These are phyloP conservation scores for Lasioglossum albipes DNA, from an alignment of 1,140 invertebrate genomes.

Conservation along the genomic window DNA sequence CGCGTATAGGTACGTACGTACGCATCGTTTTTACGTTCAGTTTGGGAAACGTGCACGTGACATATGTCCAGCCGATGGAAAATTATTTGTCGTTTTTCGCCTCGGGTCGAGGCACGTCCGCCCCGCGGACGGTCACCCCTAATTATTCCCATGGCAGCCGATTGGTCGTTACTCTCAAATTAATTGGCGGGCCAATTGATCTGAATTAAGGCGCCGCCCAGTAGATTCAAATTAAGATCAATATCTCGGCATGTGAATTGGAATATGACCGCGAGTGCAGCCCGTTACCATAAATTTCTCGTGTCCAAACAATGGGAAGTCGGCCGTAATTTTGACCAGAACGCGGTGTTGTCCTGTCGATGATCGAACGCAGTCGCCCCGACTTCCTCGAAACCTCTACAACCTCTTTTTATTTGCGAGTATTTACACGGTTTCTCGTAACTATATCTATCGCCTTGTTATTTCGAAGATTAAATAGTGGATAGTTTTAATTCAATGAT, in stretches of 20 bases:
- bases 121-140: not conserved
- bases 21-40: too few species aligned
- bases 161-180: conserved; percentile 54
- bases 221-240: conserved; percentile 64
- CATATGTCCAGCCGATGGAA: not conserved
- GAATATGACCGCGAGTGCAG: conserved; percentile 45
- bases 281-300: conserved; percentile 54
- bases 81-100: conserved; percentile 2
- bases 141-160: conserved; percentile 49
- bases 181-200: conserved; percentile 59
- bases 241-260: conserved; percentile 55
- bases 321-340: conserved; percentile 46
- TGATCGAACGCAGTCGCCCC: conserved; percentile 21
- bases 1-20: too few species aligned
- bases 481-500: too few species aligned
- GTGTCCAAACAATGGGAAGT: conserved; percentile 50
- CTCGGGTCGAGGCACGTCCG: too few species aligned
- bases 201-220: conserved; percentile 55
- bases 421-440: too few species aligned
- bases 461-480: too few species aligned
- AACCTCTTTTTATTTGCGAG: too few species aligned
- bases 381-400: not conserved
- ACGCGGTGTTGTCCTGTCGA: conserved; percentile 11
- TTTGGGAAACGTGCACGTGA: too few species aligned
- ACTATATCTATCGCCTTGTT: too few species aligned